Evolutionary conservation across 2,113 vertebrate species (phyloP).

Genomic region (Tragelaphus buxtoni): DNA sequence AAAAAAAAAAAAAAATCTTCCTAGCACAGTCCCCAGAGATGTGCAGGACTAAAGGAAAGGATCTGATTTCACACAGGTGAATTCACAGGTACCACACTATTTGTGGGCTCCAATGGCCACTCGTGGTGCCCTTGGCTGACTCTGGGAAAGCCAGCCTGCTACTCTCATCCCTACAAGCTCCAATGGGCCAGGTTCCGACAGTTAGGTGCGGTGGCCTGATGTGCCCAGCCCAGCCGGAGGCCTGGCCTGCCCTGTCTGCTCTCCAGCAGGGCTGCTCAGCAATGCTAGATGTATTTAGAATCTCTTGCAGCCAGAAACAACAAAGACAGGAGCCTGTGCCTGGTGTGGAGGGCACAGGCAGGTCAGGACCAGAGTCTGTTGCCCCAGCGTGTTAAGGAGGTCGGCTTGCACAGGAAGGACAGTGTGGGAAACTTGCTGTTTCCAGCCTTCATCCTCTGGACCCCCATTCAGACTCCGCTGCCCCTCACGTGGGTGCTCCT

Average conservation of each 20-base stretch:
- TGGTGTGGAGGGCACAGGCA: neutral
- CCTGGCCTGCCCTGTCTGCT: neutral
- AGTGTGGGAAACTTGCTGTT: neutral
- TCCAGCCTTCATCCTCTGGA: neutral
- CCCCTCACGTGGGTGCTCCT: fast-evolving
- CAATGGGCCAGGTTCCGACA: neutral
- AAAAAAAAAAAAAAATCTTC: neutral
- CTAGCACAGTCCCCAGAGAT: neutral
- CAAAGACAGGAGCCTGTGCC: neutral
- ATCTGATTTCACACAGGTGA: neutral
- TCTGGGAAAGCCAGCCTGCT: neutral
- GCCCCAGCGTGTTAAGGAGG: neutral
- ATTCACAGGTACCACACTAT: neutral
- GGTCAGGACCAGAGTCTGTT: neutral
- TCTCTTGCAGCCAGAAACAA: neutral
- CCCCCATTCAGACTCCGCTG: neutral
- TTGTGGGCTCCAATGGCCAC: neutral
- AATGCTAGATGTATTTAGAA: neutral
- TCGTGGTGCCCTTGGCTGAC: neutral
- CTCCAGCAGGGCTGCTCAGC: neutral
- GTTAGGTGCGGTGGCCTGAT: neutral
- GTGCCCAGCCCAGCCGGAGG: neutral
- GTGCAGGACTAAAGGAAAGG: neutral
- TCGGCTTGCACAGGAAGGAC: neutral
- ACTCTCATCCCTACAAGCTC: neutral